Base-by-base conservation (phyloP, 2,888 invertebrate species). In the Xestia c-nigrum region DNA sequence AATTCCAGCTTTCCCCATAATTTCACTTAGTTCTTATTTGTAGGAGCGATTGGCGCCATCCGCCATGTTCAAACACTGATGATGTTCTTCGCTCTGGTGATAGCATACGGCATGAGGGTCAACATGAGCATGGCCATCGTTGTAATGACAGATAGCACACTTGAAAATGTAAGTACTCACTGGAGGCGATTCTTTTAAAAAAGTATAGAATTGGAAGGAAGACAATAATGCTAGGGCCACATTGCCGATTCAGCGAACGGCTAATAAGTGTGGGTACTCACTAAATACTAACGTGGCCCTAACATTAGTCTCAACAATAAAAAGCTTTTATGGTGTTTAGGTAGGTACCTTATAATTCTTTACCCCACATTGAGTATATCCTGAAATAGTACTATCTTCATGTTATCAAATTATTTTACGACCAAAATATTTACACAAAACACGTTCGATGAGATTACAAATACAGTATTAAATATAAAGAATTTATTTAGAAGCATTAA, bases 41-140 rank as follows among this genome's bases (percentile, higher is more conserved):
- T 40, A 85, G 82, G 55, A 10, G 5, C 52, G 16, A 61, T 38
- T 64, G 91, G 97, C 12, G 97, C 97, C 46, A 91, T 96, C 55
- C 95, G 98, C 7, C 98, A 98, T 88, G 87, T 97, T 1, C 97
- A 98, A 85, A 94, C 96, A 0, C 66, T 97, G 0, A 90, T 98
- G 88, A 92, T 97, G 85, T 97, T 97, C 89, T 86, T 97, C 6
- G 97, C 97, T 0, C 92, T 97, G 84, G 89, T 97, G 9, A 94
- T 97, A 57, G 97, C 97, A 1, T 98, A 97, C 89, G 96, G 97
- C 9, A 97, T 97, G 94, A 93, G 98, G 70, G 97, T 97, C 63
- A 97, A 97, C 88, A 96, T 98, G 92, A 98, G 98, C 55, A 97
- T 98, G 84, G 97, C 97, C 3, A 96, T 98, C 55, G 97, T 98